Evolutionary conservation across 2,888 invertebrate genomes (phyloP).

Genomic region (Pasiphila rectangulata): DNA sequence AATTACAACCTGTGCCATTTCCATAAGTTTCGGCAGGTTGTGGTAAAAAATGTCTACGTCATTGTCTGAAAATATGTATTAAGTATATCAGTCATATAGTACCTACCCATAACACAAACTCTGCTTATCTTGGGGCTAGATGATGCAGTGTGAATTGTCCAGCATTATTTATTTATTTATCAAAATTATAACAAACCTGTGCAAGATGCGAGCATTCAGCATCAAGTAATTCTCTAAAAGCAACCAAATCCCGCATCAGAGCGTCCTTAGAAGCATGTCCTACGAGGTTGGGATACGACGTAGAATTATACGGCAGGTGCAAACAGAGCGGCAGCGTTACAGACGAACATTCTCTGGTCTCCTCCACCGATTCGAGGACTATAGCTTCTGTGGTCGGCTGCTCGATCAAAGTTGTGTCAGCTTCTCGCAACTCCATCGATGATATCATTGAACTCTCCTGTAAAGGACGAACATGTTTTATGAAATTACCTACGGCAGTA

Average conservation of each 20-base stretch:
- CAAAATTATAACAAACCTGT: constrained; percentile 66
- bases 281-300: constrained; percentile 91
- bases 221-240: constrained; percentile 92
- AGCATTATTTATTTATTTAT: too few relatives aligned
- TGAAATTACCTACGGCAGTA: not conserved
- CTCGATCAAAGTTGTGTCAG: constrained; percentile 60
- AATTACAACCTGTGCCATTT: too few relatives aligned
- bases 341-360: constrained; percentile 84
- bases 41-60: too few relatives aligned
- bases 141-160: too few relatives aligned
- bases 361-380: constrained; percentile 70
- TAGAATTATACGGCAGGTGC: constrained; percentile 87
- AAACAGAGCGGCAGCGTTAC: constrained; percentile 86
- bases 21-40: too few relatives aligned
- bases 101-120: too few relatives aligned
- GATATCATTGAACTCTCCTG: constrained; percentile 75
- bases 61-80: too few relatives aligned
- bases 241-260: constrained; percentile 86
- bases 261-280: constrained; percentile 84
- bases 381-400: constrained; percentile 65
- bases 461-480: constrained; percentile 28
- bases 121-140: too few relatives aligned
- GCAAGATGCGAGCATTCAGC: constrained; percentile 94
- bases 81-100: too few relatives aligned
- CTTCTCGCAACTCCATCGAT: constrained; percentile 64